Evolutionary conservation across 2,113 vertebrate species (phyloP).

Genomic region (Dipodomys spectabilis): DNA sequence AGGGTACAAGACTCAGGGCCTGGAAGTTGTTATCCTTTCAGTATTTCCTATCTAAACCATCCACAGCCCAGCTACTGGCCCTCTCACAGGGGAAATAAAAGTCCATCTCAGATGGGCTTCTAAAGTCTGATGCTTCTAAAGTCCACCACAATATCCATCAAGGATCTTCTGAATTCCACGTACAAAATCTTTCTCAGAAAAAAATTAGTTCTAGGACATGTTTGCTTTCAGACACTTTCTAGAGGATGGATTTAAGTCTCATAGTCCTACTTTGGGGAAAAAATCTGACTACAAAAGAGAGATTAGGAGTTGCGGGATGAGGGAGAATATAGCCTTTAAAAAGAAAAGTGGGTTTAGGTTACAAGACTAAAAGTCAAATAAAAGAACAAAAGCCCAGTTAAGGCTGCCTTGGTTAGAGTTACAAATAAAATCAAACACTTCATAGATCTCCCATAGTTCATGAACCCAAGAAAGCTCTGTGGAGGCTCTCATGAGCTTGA

Average conservation of each 20-base stretch:
- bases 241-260: conserved; percentile 56
- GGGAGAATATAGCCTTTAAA: conserved; percentile 18
- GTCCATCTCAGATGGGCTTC: background rate
- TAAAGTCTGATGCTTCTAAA: background rate
- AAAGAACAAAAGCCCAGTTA: conserved; percentile 65
- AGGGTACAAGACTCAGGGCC: background rate
- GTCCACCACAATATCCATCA: background rate
- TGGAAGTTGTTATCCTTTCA: conserved; percentile 69
- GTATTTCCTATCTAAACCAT: conserved; percentile 50
- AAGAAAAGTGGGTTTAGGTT: conserved; percentile 55
- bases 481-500: conserved; percentile 72
- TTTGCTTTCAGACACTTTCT: conserved; percentile 38
- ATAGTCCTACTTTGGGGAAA: conserved; percentile 10
- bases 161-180: background rate
- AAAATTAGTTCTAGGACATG: background rate
- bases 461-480: conserved; percentile 76
- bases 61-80: background rate
- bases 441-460: conserved; percentile 76
- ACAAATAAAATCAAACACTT: conserved; percentile 75
- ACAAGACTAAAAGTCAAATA: conserved; percentile 62
- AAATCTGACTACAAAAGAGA: conserved; percentile 69
- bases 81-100: conserved; percentile 44
- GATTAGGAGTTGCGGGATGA: conserved; percentile 39
- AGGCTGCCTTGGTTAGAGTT: conserved; percentile 53
- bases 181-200: conserved; percentile 26